Evolutionary conservation across 2,797 vertebrate species (phyloP).

Genomic region (Amniataba percoides): DNA sequence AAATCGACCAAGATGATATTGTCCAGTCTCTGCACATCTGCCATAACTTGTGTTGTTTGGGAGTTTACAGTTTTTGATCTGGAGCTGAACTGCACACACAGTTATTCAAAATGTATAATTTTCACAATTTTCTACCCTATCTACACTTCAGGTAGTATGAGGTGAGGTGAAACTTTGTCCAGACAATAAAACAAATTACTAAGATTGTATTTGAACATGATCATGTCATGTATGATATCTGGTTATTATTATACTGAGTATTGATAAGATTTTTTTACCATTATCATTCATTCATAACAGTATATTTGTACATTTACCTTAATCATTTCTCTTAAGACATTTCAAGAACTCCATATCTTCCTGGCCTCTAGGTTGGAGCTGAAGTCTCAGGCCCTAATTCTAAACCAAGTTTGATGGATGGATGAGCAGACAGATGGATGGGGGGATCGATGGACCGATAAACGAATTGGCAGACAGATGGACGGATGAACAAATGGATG

Average conservation of each 20-base stretch:
- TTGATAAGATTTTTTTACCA: background rate
- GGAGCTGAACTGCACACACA: too few species aligned
- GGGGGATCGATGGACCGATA: conserved; percentile 74
- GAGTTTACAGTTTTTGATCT: background rate
- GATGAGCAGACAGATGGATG: conserved; percentile 76
- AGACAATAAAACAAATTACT: too few species aligned
- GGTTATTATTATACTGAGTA: too few species aligned
- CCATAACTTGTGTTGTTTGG: background rate
- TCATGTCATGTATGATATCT: background rate
- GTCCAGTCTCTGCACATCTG: background rate
- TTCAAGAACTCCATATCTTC: conserved; percentile 12
- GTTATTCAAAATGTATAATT: too few species aligned
- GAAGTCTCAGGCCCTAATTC: conserved; percentile 58
- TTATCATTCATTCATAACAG: background rate
- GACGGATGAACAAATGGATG: conserved; percentile 80
- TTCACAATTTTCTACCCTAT: too few species aligned
- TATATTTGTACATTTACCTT: conserved; percentile 2
- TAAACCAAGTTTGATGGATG: conserved; percentile 75
- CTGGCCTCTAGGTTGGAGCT: conserved; percentile 38
- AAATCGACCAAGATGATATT: background rate
- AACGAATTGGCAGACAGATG: conserved; percentile 80
- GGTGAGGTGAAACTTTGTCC: background rate
- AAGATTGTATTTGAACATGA: too few species aligned
- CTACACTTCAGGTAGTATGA: background rate
- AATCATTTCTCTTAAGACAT: conserved; percentile 32